Evolutionary conservation across 2,113 vertebrate genomes (phyloP).

Genomic region (Syngnathus typhle): DNA sequence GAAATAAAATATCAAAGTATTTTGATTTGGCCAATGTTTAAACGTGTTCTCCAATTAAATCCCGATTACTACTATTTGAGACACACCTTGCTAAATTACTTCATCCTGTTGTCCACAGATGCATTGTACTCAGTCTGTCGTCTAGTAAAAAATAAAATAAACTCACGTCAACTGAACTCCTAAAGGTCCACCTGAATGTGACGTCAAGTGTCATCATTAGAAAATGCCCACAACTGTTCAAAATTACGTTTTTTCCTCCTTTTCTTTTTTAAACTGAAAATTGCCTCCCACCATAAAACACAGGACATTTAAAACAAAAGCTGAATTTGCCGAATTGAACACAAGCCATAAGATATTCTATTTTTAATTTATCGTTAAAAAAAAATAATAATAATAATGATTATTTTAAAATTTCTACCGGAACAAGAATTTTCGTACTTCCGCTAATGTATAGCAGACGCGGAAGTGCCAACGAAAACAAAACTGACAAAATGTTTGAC

Average conservation of each 20-base stretch:
- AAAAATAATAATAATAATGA: not conserved
- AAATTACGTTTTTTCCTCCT: not conserved
- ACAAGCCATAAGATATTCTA: not conserved
- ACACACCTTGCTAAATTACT: not conserved
- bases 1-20: not conserved
- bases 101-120: too few relatives aligned
- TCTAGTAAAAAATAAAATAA: not conserved
- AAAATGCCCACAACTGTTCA: not conserved
- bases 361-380: not conserved
- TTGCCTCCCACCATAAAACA: not conserved
- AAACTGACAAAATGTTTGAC: constrained; percentile 25
- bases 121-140: not conserved
- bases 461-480: constrained; percentile 48
- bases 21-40: not conserved
- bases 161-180: not conserved
- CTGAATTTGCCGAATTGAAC: not conserved
- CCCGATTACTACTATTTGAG: not conserved
- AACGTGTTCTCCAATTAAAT: not conserved
- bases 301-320: not conserved
- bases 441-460: constrained; percentile 3
- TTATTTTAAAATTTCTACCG: not conserved
- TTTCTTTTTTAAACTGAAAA: too few relatives aligned
- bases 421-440: not conserved
- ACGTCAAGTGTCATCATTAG: not conserved
- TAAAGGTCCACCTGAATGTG: not conserved